Evolutionary conservation across 2,888 invertebrate genomes (phyloP), one percentile per base, ranked within the genome.

Genomic region (Scaptomyza tumidula): DNA sequence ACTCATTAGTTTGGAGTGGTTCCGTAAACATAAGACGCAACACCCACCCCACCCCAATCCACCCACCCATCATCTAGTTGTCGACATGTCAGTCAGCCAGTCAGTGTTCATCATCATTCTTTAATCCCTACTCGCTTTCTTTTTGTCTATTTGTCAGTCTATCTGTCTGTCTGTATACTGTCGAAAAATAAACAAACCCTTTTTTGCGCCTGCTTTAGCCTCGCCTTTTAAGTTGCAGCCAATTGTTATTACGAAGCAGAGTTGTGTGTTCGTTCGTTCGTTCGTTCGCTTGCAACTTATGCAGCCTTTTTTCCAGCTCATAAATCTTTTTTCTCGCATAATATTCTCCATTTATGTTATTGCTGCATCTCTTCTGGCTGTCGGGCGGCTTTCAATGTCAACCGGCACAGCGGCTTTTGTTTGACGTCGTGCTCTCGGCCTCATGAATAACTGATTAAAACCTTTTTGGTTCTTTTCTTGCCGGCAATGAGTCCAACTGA

Each of bases 1-100:
- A 86, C 89, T 88, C 89, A 89, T 89, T 89, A 89, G 88, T 88
- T 88, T 88, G 84, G 90, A 88, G 89, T 89, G 88, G 84, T 81
- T 88, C 74, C 84, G 79, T 86, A 81, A 89, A 88, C 89, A 87
- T 66, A 70, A 76, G 76, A 78, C 68, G 55, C 41, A 39, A 27
- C 43, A 54, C 41, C 41, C 39, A 5, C 14, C 9, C 29, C 11
- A 7, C 16, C 6, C 33, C 31, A 27, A 31, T 31, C 35, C 10
- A 1, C 46, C 24, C 49, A 31, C 37, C 35, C 52, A 59, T 55
- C 49, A 41, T 50, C 62, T 44, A 71, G 57, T 52, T 72, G 67
- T 66, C 67, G 56, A 60, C 54, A 57, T 71, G 77, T 73, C 66
- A 75, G 73, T 63, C 33, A 16, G 33, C 31, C 74, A 58, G 76